Evolutionary conservation across 2,797 vertebrate species (phyloP), one percentile per base, ranked within the genome.

Genomic region (Heteromormyrus szaboi): DNA sequence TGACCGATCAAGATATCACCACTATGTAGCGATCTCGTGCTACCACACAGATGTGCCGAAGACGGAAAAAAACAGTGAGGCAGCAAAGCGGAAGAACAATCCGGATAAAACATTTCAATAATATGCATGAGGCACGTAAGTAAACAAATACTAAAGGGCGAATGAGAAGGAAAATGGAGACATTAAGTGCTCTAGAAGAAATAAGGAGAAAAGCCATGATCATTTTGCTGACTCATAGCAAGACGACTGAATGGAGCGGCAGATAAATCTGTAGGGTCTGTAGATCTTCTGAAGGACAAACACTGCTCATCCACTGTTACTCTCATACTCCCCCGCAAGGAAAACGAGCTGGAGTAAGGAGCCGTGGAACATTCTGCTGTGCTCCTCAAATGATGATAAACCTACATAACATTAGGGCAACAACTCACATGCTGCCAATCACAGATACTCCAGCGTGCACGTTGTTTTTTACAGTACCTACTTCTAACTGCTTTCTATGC

Each of bases 221-320:
- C 14, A 41, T 89, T 90, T 89, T 95, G 95, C 95, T 96, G 96
- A 96, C 93, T 96, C 96, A 96, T 91, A 93, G 91, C 88, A 93
- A 93, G 68, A 17, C 68, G 29, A 17, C 68, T 92, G 91, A 93
- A 92, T 84, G 88, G 91, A 87, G 89, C 91, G 68, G 91, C 90
- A 89, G 89, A 93, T 91, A 90, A 17, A 90, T 88, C 12, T 72
- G 87, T 89, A 91, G 79, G 89, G 88, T 92, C 92, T 87, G 41
- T 87, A 89, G 88, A 62, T 25, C 50, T 88, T 93, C 92, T 91
- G 41, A 44, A 83, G 48, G 84, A 29, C 44, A 85, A 85, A 50
- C 83, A 25, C 46, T 51, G 46, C 22, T 29, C 51, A 51, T 53
- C n/a, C 29, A 5, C 51, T 53, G 46, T 25, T 51, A 51, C 46